Base-by-base conservation (phyloP, 2,888 invertebrate genomes). In the Syritta pipiens region DNA sequence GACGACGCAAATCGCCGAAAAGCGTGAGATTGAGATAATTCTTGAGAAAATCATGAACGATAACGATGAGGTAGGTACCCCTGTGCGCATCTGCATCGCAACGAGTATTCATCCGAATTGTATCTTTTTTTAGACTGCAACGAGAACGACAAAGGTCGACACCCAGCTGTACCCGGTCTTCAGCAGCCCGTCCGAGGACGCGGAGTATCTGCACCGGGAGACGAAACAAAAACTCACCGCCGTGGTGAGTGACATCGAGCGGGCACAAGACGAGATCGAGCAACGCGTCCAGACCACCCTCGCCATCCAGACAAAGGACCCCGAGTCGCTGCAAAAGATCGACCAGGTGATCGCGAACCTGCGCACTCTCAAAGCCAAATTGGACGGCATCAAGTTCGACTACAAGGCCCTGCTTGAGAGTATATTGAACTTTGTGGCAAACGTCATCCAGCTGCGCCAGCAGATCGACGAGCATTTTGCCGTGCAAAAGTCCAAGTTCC, bases 161-260 rank as follows among this genome's bases (percentile, higher is more conserved):
- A 91, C 91, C 48, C 93, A 94, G 84, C 89, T 95, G 68, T 95
- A 94, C 90, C 95, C 95, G 17, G 91, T 94, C 48, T 92, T 95
- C 82, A 93, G 92, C 48, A 91, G 92, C 10, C 90, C 91, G 71
- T 91, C 93, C 2, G 90, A 91, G 42, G 90, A 91, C 82, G 91
- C 93, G 9, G 89, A 89, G 79, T 90, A 90, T 46, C 89, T 94
- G 81, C 87, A 91, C 28, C 86, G 88, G 24, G 91, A 91, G 84
- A 89, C 93, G 5, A 90, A 91, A 82, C 90, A 90, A 49, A 92
- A 92, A 84, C 88, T 91, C 42, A 85, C 89, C 42, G 88, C 89
- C 12, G 91, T 93, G 51, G 85, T 91, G 68, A 90, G 91, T 28
- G 93, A 93, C 84, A 90, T 93, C 32, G 91, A 91, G 82, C 90